These are phyloP conservation scores for Cosmia pyralina DNA, from an alignment of 2,888 invertebrate species.

Conservation along the genomic window DNA sequence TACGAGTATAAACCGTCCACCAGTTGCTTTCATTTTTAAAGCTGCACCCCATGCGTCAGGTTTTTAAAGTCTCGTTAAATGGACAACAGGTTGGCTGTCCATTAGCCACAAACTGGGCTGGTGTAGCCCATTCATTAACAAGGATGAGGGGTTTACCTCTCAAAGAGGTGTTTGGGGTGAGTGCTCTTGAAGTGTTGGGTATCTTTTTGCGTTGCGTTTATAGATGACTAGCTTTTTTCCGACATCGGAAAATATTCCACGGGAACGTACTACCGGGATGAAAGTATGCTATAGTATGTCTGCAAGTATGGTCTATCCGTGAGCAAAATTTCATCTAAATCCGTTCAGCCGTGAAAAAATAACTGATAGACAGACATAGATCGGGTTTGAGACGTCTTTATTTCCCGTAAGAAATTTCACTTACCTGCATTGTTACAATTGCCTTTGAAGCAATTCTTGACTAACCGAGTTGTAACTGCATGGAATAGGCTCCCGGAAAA, in stretches of 20 bases:
- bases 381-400: too few species aligned
- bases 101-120: conserved; percentile 9
- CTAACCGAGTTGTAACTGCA: too few species aligned
- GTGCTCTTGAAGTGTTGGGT: neutral
- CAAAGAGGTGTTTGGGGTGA: neutral
- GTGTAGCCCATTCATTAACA: conserved; percentile 17
- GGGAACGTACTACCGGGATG: too few species aligned
- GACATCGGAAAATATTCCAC: neutral
- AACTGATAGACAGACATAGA: too few species aligned
- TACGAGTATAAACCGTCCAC: neutral
- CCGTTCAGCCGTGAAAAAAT: too few species aligned
- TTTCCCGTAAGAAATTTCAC: too few species aligned
- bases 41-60: neutral
- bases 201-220: neutral
- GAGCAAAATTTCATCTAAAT: too few species aligned
- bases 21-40: conserved; percentile 12
- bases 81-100: conserved; percentile 35
- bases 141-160: neutral
- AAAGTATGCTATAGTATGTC: neutral
- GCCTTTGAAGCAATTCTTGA: too few species aligned
- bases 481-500: too few species aligned
- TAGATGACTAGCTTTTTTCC: neutral
- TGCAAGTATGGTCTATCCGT: neutral
- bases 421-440: too few species aligned
- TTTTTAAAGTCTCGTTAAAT: conserved; percentile 23